These are phyloP conservation scores for Numenius arquata DNA, from an alignment of 2,113 vertebrate genomes.

Conservation along the genomic window DNA sequence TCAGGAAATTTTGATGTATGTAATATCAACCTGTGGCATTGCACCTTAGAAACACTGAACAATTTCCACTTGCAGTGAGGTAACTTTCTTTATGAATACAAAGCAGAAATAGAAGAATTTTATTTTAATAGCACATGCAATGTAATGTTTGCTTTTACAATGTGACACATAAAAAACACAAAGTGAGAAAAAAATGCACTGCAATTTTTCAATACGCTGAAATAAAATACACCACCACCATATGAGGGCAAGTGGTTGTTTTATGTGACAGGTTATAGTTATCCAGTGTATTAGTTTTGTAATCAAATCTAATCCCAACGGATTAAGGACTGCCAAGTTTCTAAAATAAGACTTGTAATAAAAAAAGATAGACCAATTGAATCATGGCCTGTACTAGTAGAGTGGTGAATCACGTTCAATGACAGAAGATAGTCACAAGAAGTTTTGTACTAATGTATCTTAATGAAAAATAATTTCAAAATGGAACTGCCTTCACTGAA, in stretches of 20 bases:
- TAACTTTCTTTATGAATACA: not conserved
- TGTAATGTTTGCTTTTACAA: not conserved
- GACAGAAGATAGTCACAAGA: not conserved
- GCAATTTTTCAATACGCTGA: not conserved
- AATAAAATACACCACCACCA: not conserved
- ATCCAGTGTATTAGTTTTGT: not conserved
- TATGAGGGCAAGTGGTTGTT: not conserved
- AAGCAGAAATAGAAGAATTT: not conserved
- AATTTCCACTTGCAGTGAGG: not conserved
- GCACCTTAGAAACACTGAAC: not conserved
- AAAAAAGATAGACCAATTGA: constrained; percentile 5
- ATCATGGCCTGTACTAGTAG: not conserved
- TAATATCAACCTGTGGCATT: not conserved
- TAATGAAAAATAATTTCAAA: not conserved
- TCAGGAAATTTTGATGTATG: not conserved
- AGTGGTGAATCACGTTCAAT: not conserved
- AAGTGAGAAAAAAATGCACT: not conserved
- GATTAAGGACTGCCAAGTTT: not conserved
- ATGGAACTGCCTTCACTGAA: not conserved
- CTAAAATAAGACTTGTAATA: constrained; percentile 16
- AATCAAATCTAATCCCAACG: constrained; percentile 10
- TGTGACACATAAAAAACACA: not conserved
- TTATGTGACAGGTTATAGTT: not conserved
- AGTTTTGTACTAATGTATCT: not conserved
- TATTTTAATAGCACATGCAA: not conserved